phyloP scores from a whole-genome alignment of 2,113 vertebrate species.

The Danio rerio region GRCz12tu NC_133179.1:1538001-1538500 shows the following conservation, averaged over 20 bases:
- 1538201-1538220: too few relatives aligned
- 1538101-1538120: too few relatives aligned
- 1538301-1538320: not conserved
- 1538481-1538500: not conserved
- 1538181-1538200: too few relatives aligned
- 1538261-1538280: not conserved
- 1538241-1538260: not conserved
- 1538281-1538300: not conserved
- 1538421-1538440: constrained; percentile 5
- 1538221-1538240: not conserved
- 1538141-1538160: too few relatives aligned
- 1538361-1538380: not conserved
- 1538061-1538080: too few relatives aligned
- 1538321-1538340: not conserved
- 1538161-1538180: too few relatives aligned
- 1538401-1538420: not conserved
- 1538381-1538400: not conserved
- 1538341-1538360: not conserved
- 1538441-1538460: not conserved
- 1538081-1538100: too few relatives aligned
- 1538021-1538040: too few relatives aligned
- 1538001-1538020: too few relatives aligned
- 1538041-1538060: too few relatives aligned
- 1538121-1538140: too few relatives aligned
- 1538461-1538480: not conserved